Evolutionary conservation across 37 sponge, comb jelly and placozoan genomes (phyloP), one percentile per base, ranked within the genome.

Genomic region (Chondrosia reniformis): DNA sequence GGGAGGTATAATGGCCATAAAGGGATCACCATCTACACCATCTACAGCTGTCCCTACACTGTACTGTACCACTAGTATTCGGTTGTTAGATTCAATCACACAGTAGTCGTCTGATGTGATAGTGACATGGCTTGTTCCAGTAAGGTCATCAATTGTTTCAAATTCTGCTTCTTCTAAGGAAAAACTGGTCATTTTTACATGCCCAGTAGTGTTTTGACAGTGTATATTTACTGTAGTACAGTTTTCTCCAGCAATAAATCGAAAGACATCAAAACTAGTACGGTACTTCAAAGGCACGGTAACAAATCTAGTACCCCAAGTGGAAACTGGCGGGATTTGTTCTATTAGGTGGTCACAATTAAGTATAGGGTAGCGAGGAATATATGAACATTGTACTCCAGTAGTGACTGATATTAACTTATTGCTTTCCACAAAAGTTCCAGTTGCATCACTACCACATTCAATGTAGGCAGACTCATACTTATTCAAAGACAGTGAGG

Each of bases 271-370:
- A 69, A 43, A 69, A 1, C 22, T 17, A 13, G 15, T 7, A n/a
- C 87, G 45, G 1, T 55, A 9, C 37, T 55, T 61, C 0, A 76
- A 33, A 0, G 87, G 78, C 3, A 74, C 78, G n/a, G 59, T 46
- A 22, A 86, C 77, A 46, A 82, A 86, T 6, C 33, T 10, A 15
- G 55, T 71, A 15, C 87, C 87, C 67, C 69, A 82, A 3, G 61
- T 54, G 30, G 37, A 46, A 28, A 74, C 52, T 19, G 79, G 75
- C 1, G 88, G 88, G n/a, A 87, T 43, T 43, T 87, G 88, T 38
- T 87, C 88, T 4, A 87, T 61, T 9, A 87, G 54, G 44, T 79
- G 79, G 55, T 87, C 88, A 78, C 88, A 87, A 32, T 46, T 39
- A 36, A 75, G 58, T 6, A 42, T 28, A 9, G 24, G 43, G 43